Base-by-base conservation (phyloP, 2,113 vertebrate genomes). In the Narcine bancroftii region DNA sequence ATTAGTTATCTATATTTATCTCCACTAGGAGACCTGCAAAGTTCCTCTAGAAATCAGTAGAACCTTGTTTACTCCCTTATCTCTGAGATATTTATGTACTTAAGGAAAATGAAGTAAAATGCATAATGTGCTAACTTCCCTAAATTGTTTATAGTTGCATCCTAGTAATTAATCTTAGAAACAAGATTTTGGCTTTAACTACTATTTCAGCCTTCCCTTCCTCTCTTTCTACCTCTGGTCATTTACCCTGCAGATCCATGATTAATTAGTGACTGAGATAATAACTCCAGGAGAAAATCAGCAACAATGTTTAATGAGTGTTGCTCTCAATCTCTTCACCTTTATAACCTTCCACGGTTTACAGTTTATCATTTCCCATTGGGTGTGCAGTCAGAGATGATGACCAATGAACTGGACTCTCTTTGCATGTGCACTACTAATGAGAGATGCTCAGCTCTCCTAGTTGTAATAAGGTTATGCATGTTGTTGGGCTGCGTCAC, bases 351-450 rank as follows among this genome's bases (percentile, higher is more conserved):
- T n/a, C 2, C 42, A 26, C 10, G 9, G 21, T 53, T 56, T 83
- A 29, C 1, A 53, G 50, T 47, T 3, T 0, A 3, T 15, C 10
- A 2, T 33, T 3, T 81, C 53, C 53, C 53, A 56, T 36, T 24
- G 9, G 47, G 53, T 76, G 79, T 19, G 29, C 89, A 81, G 92
- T 92, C 93, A 93, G 92, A 53, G 92, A 92, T 63, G 93, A 92
- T 89, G 92, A 63, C 92, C 87, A 60, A 89, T 93, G 92, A 65
- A 42, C 93, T 92, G 47, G 91, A 36, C 92, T 92, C 45, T 93
- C 89, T 92, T 19, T 92, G 87, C 72, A 77, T 19, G 92, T 92
- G 93, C 66, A 36, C 15, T 2, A 24, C 2, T 92, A 92, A 93
- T 73, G 72, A 87, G 77, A 93, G 93, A 92, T 71, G 77, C 83